phyloP scores from a whole-genome alignment of 1,140 invertebrate species.

The Meteorus sp. region DNA sequence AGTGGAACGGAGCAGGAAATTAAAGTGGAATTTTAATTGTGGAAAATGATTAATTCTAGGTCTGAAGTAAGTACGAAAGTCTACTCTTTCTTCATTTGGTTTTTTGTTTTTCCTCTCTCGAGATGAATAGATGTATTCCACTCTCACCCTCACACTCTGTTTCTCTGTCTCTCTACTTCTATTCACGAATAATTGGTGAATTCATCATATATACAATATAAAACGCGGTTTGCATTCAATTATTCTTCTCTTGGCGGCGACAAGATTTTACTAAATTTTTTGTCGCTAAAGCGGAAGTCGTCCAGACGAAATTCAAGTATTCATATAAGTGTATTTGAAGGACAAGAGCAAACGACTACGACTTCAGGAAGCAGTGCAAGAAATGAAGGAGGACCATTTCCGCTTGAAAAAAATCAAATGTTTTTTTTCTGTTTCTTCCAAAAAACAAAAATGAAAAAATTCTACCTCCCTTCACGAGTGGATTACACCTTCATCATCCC shows the following conservation, averaged over 20 bases:
- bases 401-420: background rate
- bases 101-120: no score
- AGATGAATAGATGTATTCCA: no score
- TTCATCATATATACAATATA: no score
- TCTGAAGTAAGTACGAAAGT: no score
- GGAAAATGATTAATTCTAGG: no score
- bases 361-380: background rate
- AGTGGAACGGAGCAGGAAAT: no score
- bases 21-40: no score
- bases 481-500: background rate
- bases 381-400: constrained; percentile 19
- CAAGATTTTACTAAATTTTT: constrained; percentile 23
- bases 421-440: constrained; percentile 7
- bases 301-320: constrained; percentile 43
- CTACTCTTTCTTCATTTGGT: no score
- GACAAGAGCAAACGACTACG: background rate
- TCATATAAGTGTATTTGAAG: background rate
- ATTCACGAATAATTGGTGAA: constrained; percentile 22
- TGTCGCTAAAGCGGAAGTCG: constrained; percentile 42
- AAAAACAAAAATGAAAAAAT: constrained; percentile 11
- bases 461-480: background rate
- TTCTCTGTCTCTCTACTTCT: no score
- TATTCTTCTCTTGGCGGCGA: constrained; percentile 14
- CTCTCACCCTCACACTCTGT: no score
- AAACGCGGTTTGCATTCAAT: constrained; percentile 7